Evolutionary conservation across 2,797 vertebrate genomes (phyloP), one percentile per base, ranked within the genome.

Genomic region (Cryptoprocta ferox): DNA sequence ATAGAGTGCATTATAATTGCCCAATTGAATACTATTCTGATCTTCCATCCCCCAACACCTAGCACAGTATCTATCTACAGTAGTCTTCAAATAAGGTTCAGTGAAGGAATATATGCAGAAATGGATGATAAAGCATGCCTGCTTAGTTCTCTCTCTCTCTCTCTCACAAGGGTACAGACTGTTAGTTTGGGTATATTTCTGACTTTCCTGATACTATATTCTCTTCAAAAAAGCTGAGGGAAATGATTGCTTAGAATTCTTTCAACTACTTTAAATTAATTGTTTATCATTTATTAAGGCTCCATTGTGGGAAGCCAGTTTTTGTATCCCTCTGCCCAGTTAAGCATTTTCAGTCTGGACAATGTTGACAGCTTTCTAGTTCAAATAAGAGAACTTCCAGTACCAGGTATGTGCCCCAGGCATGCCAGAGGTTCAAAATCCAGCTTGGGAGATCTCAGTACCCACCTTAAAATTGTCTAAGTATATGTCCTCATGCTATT

Each of bases 401-500:
- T 39, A 48, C 48, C 42, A 95, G n/a, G 80, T 42, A 80, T 65
- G 30, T 73, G 16, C 5, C 18, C 50, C 48, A 26, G 63, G 87
- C 5, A 12, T 10, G 35, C 61, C 24, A 45, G 12, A 87, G 16
- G 16, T 75, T 84, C 39, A 50, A 79, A 92, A 65, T 53, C 15
- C 70, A 94, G 24, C 13, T 92, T 56, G 85, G 66, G 24, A 68
- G 30, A 59, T 39, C 24, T 94, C 70, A 89, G 9, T 42, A 73
- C 15, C 21, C 28, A 73, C 39, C 53, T 35, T 39, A 11, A 30
- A 45, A 61, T 68, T 66, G 19, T 76, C 70, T 97, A 92, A 12
- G 61, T n/a, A 30, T 61, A 39, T 95, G 90, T 0, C 15, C 37
- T 95, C 85, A 76, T 87, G 71, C 95, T 83, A 26, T 95, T 90